Evolutionary conservation across 2,797 vertebrate species (phyloP), one percentile per base, ranked within the genome.

Genomic region (Pseudochromis fuscus): DNA sequence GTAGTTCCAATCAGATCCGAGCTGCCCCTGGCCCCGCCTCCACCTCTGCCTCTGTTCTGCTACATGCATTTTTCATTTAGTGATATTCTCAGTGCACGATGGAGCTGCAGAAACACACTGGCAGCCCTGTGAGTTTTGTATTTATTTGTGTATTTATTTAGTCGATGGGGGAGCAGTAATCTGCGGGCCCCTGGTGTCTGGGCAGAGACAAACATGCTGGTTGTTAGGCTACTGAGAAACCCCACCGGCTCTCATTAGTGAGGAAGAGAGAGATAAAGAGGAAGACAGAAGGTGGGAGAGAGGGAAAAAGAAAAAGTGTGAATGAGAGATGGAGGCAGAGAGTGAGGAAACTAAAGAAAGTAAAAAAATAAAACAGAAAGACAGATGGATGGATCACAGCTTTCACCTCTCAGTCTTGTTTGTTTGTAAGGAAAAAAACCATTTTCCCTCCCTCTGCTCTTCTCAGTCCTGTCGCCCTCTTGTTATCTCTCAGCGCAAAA

Each of bases 171-270:
- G 84, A 84, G 73, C 81, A 61, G 77, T 81, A 84, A 90, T 88
- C 79, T 80, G 64, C 50, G 68, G 61, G 74, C 75, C 76, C 75
- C 63, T 56, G 72, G 81, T 61, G 75, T 81, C 75, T 78, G 79
- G 77, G 62, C 77, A 67, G 76, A 89, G 80, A 82, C 82, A 88
- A 86, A 88, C 81, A 75, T 38, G 60, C 73, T 66, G 80, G 84
- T 87, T 88, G 84, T 91, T 84, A 70, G 67, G 85, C 81, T 82
- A 70, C 85, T 50, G 82, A 81, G 83, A 92, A 93, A 88, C 86
- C 91, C 92, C 92, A 87, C 81, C 30, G 88, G 89, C 76, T 80
- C 90, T 93, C 90, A 91, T 94, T 93, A 93, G 85, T 51, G 73
- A 79, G 72, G 50, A 71, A 76, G 58, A 67, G 70, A 63, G 48